A percentile compares a stretch with the other conserved stretches of the same genome.
Evolutionary conservation across 2,888 invertebrate genomes (phyloP).

Genomic region (Sinhomidia bicolor): DNA sequence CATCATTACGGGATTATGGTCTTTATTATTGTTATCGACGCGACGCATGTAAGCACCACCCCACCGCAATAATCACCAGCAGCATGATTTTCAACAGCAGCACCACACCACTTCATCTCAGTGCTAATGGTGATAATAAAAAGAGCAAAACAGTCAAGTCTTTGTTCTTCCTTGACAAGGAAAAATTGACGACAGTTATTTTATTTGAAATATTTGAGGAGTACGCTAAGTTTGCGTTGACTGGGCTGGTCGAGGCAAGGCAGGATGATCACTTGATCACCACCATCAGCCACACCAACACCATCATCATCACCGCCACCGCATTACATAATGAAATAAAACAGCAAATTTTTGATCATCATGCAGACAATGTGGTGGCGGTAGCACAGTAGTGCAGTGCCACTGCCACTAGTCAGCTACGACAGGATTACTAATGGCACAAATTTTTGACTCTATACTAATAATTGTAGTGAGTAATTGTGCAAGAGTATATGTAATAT

Average conservation of each 20-base stretch:
- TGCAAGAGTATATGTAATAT: background rate
- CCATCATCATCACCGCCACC: background rate
- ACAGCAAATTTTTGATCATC: slow-evolving; percentile 23
- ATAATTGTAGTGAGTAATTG: slow-evolving; percentile 59
- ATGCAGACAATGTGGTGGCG: too few species aligned
- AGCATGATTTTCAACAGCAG: slow-evolving; percentile 4
- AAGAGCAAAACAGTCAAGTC: slow-evolving; percentile 58
- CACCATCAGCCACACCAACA: slow-evolving; percentile 25
- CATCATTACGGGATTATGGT: background rate
- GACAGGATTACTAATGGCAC: slow-evolving; percentile 47
- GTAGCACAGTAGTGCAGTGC: background rate
- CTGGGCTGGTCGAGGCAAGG: slow-evolving; percentile 47
- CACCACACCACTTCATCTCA: background rate
- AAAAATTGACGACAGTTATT: slow-evolving; percentile 70
- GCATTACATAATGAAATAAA: background rate
- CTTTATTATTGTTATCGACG: background rate
- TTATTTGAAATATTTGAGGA: slow-evolving; percentile 57
- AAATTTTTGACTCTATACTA: slow-evolving; percentile 21
- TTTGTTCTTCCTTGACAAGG: slow-evolving; percentile 69
- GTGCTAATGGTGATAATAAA: background rate
- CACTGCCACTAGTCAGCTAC: background rate
- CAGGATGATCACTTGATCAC: slow-evolving; percentile 40
- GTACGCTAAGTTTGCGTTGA: slow-evolving; percentile 5
- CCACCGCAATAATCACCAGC: slow-evolving; percentile 15
- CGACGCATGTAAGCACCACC: background rate